Evolutionary conservation across 2,888 invertebrate species (phyloP), one percentile per base, ranked within the genome.

Genomic region (Andrena bicolor): DNA sequence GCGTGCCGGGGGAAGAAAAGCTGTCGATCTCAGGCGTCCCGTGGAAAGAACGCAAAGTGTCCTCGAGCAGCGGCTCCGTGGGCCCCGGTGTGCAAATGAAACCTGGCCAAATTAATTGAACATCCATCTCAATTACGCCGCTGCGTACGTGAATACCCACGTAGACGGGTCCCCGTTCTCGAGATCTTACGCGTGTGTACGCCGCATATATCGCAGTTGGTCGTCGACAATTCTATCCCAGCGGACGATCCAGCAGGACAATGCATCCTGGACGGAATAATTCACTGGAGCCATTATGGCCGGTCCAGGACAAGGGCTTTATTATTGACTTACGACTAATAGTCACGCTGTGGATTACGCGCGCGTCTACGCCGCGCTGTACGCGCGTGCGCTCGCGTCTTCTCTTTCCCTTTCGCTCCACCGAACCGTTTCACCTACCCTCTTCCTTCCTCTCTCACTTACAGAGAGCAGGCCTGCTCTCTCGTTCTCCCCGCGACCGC

Each of bases 251-350:
- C 76, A 75, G 56, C 87, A 66, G 88, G 89, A 90, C 89, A 90
- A 92, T 92, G 90, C 89, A 79, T 86, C 86, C 86, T 84, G 85
- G 70, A 78, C 86, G 77, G 88, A 90, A 91, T 92, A 92, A 93
- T 92, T 92, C 91, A 90, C 90, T 83, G 81, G 80, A 77, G 86
- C 91, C 91, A 91, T 92, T 93, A 93, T 91, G 88, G 89, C 85
- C 83, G 80, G 85, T 84, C 85, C 86, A 79, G 90, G 89, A 92
- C 92, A 90, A 91, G 92, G 90, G 92, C 91, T 91, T 92, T 92
- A 92, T 93, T 93, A 93, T 93, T 93, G 93, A 93, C 93, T 93
- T 91, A 92, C 92, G 89, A 91, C 92, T 91, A 92, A 93, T 93
- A 92, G 92, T 93, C 93, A 90, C 90, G 90, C 90, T 91, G 91